These are phyloP conservation scores for Syritta pipiens DNA, from an alignment of 2,888 invertebrate species.

Conservation along the genomic window DNA sequence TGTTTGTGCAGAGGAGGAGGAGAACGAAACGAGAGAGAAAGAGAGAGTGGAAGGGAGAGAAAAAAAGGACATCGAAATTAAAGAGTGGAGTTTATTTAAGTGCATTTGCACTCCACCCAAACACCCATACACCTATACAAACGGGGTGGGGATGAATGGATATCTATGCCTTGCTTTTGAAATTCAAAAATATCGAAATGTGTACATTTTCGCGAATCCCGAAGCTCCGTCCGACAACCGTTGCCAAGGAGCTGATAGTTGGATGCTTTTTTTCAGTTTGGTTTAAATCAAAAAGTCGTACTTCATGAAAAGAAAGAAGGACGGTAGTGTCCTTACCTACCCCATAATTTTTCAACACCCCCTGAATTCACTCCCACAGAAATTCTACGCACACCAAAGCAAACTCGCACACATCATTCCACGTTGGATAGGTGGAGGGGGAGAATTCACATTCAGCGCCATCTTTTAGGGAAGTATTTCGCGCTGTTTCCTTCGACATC, in stretches of 20 bases:
- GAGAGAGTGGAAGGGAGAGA: too few relatives aligned
- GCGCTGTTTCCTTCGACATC: constrained; percentile 57
- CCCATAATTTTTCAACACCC: constrained; percentile 8
- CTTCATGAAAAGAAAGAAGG: constrained; percentile 21
- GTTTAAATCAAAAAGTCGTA: constrained; percentile 28
- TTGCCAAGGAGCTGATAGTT: constrained; percentile 58
- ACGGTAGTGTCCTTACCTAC: constrained; percentile 58
- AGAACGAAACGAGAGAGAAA: constrained; percentile 11
- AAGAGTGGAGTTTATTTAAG: constrained; percentile 63
- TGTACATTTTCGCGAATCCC: too few relatives aligned
- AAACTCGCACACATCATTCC: constrained; percentile 41
- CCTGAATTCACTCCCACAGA: background rate
- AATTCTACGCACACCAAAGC: constrained; percentile 24
- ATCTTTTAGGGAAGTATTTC: constrained; percentile 61
- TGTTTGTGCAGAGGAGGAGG: constrained; percentile 43
- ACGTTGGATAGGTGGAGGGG: constrained; percentile 35
- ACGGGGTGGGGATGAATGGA: constrained; percentile 40
- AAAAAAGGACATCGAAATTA: constrained; percentile 37
- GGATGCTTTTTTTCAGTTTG: constrained; percentile 24
- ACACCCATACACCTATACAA: constrained; percentile 30
- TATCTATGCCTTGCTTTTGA: too few relatives aligned
- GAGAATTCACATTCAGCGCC: constrained; percentile 61
- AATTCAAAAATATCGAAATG: constrained; percentile 23
- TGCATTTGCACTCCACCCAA: constrained; percentile 68
- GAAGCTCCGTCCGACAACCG: background rate